phyloP scores from a whole-genome alignment of 2,797 vertebrate genomes.

The Ceryle rudis region DNA sequence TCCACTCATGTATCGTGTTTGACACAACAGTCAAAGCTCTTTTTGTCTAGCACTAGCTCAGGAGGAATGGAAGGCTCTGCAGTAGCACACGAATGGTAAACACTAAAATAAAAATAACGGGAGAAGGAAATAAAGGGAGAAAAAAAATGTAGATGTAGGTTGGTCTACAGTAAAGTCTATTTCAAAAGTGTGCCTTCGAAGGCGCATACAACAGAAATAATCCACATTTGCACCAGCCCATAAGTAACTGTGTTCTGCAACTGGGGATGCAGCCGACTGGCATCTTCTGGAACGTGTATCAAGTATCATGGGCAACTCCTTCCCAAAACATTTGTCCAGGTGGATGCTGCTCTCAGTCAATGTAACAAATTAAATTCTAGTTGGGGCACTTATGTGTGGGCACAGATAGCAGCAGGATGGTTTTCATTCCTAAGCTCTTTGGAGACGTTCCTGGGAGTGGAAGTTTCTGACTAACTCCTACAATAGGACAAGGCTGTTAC shows the following conservation, averaged over 20 bases:
- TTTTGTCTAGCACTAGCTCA: constrained; percentile 68
- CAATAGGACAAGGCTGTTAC: background rate
- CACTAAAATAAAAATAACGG: constrained; percentile 14
- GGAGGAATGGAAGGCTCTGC: constrained; percentile 54
- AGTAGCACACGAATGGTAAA: constrained; percentile 40
- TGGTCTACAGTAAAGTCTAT: background rate
- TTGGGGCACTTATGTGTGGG: background rate
- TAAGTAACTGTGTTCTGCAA: background rate
- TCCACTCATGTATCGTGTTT: constrained; percentile 77
- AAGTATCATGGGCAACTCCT: background rate
- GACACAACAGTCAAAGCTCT: constrained; percentile 75
- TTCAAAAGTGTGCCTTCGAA: background rate
- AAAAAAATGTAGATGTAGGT: background rate
- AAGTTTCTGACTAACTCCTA: background rate
- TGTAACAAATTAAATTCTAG: background rate
- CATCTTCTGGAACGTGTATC: background rate
- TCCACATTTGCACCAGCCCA: background rate
- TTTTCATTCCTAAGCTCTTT: background rate
- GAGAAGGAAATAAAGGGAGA: background rate
- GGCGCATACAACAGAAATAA: background rate
- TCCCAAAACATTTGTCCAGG: background rate
- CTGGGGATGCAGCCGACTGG: background rate
- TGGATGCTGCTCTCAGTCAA: background rate
- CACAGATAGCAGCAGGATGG: background rate
- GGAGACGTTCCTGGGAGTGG: background rate